A percentile compares a stretch with the other conserved stretches of the same genome.
These are phyloP conservation scores for Dascyllus trimaculatus DNA, from an alignment of 2,113 vertebrate genomes.

Conservation along the genomic window DNA sequence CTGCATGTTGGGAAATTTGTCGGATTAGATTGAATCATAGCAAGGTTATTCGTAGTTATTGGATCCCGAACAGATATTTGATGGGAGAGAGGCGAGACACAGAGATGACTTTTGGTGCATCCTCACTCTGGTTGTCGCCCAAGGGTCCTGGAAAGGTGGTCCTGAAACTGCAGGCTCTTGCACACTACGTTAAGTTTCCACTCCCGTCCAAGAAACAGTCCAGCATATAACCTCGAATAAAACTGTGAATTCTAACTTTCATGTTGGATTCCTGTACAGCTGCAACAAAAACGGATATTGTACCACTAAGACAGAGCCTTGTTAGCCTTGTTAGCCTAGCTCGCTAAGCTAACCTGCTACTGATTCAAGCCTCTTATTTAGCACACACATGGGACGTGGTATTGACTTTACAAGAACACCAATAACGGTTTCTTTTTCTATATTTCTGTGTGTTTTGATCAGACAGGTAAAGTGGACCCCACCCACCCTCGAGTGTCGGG, in stretches of 20 bases:
- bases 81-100: too few relatives aligned
- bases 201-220: background rate
- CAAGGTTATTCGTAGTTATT: too few relatives aligned
- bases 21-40: too few relatives aligned
- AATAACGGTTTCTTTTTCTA: too few relatives aligned
- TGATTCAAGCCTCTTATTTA: background rate
- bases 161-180: background rate
- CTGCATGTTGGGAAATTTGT: too few relatives aligned
- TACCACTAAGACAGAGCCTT: background rate
- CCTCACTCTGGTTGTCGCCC: too few relatives aligned
- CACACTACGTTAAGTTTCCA: background rate
- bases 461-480: constrained; percentile 95
- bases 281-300: too few relatives aligned
- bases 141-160: too few relatives aligned
- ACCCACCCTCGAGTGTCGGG: constrained; percentile 91
- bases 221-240: background rate
- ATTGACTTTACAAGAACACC: background rate
- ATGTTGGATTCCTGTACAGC: too few relatives aligned
- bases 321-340: background rate
- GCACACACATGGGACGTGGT: background rate
- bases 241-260: too few relatives aligned
- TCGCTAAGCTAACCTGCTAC: background rate
- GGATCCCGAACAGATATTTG: too few relatives aligned
- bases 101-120: too few relatives aligned
- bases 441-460: constrained; percentile 41